Percentiles rank a stretch among this genome's conserved stretches.
These are phyloP conservation scores for Cylindroiulus punctatus DNA, from an alignment of 2,888 invertebrate species.

Conservation along the genomic window DNA sequence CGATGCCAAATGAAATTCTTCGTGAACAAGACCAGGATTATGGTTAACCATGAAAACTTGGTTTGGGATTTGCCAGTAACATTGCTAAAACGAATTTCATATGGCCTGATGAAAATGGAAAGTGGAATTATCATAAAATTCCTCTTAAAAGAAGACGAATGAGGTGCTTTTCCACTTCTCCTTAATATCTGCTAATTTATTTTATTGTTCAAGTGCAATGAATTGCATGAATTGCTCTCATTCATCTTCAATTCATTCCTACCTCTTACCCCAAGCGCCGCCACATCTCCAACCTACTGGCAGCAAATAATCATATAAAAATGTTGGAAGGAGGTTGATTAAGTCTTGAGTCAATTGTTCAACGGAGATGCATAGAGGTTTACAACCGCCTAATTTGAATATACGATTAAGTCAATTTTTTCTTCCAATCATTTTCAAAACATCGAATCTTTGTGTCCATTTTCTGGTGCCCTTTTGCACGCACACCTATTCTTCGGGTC, in stretches of 20 bases:
- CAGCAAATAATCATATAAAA: slow-evolving; percentile 14
- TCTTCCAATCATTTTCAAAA: too few relatives aligned
- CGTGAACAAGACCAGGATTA: background rate
- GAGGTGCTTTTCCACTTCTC: slow-evolving; percentile 30
- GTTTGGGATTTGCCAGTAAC: background rate
- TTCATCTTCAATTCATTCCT: slow-evolving; percentile 20
- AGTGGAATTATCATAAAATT: slow-evolving; percentile 30
- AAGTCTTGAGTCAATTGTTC: background rate
- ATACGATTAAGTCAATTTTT: background rate
- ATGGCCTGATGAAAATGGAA: background rate
- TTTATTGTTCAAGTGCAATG: slow-evolving; percentile 40
- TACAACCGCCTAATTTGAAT: background rate
- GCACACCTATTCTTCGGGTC: too few relatives aligned
- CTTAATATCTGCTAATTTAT: slow-evolving; percentile 47
- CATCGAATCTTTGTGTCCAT: too few relatives aligned
- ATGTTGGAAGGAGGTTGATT: background rate
- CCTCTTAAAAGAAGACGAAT: slow-evolving; percentile 30
- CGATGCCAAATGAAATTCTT: background rate
- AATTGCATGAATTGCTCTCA: slow-evolving; percentile 40
- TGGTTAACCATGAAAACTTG: background rate
- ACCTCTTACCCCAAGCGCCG: background rate
- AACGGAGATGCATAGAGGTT: background rate
- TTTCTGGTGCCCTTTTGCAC: too few relatives aligned
- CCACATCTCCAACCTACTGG: background rate
- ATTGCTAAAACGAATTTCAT: background rate